Evolutionary conservation across 2,113 vertebrate species (phyloP).

Genomic region (Paratilapia polleni): DNA sequence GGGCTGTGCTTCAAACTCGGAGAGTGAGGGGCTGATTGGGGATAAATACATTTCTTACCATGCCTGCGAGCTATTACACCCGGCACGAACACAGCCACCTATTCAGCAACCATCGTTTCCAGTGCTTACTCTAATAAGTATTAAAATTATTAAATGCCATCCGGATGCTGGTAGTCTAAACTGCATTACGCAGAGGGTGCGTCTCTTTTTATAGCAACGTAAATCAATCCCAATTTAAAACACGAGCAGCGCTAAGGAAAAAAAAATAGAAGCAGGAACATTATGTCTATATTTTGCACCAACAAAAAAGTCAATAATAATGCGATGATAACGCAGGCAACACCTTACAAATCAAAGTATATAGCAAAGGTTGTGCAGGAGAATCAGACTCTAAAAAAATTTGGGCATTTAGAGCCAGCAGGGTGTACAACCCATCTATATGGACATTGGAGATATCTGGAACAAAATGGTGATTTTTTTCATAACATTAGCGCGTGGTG

Average conservation of each 20-base stretch:
- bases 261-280: not conserved
- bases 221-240: constrained; percentile 82
- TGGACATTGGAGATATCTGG: constrained; percentile 38
- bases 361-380: constrained; percentile 30
- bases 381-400: not conserved
- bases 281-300: constrained; percentile 11
- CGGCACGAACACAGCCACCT: constrained; percentile 90
- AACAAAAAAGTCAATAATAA: constrained; percentile 22
- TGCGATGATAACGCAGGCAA: not conserved
- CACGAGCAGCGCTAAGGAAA: constrained; percentile 24
- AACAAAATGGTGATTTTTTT: constrained; percentile 54
- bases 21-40: constrained; percentile 94
- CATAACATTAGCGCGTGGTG: constrained; percentile 53
- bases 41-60: constrained; percentile 97
- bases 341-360: constrained; percentile 9
- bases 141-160: constrained; percentile 98
- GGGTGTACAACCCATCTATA: constrained; percentile 13
- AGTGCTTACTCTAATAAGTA: constrained; percentile 97
- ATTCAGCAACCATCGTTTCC: constrained; percentile 91
- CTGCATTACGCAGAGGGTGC: constrained; percentile 80
- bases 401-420: constrained; percentile 22
- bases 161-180: constrained; percentile 87
- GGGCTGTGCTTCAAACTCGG: constrained; percentile 92
- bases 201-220: constrained; percentile 86
- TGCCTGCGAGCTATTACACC: constrained; percentile 95